Conservation (phyloP, 2,113 vertebrate genomes). For the Catharus minimus region DNA sequence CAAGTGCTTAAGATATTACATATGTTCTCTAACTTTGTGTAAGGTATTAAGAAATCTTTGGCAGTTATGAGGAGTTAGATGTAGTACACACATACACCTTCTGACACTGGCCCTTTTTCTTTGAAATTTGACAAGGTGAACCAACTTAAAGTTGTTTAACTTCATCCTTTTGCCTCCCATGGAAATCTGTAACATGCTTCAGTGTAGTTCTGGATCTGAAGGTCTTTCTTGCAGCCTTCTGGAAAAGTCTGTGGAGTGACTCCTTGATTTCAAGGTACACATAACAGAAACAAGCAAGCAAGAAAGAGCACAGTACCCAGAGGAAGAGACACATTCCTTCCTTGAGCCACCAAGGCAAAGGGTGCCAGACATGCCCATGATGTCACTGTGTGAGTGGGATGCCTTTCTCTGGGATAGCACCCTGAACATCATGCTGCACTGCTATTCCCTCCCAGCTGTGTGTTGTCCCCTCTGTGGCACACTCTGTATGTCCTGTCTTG, state of each 20-base stretch:
- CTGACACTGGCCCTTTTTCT: background rate
- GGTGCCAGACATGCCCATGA: background rate
- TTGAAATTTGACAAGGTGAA: background rate
- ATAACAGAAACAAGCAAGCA: background rate
- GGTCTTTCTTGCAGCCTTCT: background rate
- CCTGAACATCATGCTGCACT: background rate
- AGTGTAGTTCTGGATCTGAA: background rate
- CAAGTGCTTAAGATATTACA: background rate
- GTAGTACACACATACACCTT: background rate
- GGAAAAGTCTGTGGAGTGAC: background rate
- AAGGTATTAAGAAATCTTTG: background rate
- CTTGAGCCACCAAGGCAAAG: background rate
- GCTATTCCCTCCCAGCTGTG: background rate
- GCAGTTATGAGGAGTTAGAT: background rate
- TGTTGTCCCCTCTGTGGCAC: background rate
- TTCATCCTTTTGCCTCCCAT: background rate
- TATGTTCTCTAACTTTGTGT: background rate
- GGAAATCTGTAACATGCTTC: background rate
- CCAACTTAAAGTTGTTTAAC: background rate
- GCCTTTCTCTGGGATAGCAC: background rate
- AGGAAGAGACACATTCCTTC: background rate
- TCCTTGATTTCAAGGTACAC: background rate
- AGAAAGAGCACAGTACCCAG: background rate
- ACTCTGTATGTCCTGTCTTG: background rate
- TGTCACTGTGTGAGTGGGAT: background rate